Evolutionary conservation across 2,888 invertebrate species (phyloP).

Genomic region (Gryllus longicercus): DNA sequence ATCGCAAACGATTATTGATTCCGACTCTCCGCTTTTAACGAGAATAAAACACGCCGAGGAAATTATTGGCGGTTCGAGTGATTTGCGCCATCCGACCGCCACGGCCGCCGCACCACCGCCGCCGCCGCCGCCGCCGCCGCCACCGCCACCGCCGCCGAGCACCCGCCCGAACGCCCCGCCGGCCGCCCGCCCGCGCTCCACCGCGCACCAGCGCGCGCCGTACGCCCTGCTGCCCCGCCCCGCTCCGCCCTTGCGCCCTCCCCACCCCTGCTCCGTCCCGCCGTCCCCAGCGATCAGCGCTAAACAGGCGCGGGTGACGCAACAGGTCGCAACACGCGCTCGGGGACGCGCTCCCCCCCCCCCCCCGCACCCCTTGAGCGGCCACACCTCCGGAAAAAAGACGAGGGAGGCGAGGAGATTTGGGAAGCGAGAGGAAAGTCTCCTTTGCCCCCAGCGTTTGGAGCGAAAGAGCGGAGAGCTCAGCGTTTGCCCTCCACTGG

Average conservation of each 20-base stretch:
- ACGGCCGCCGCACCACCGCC: background rate
- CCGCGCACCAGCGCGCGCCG: background rate
- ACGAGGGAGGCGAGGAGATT: background rate
- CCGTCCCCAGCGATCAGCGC: background rate
- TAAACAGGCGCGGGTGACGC: background rate
- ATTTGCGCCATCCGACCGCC: constrained; percentile 26
- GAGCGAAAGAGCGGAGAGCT: no score
- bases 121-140: constrained; percentile 18
- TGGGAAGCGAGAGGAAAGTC: background rate
- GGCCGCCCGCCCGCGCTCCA: background rate
- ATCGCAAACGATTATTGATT: constrained; percentile 26
- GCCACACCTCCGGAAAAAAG: background rate
- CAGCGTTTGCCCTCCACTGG: no score
- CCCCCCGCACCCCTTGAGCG: background rate
- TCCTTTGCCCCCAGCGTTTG: background rate
- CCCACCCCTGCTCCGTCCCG: background rate
- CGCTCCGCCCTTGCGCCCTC: background rate
- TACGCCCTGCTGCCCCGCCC: no score
- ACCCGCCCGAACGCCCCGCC: background rate
- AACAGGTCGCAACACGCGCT: background rate
- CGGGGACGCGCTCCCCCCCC: background rate
- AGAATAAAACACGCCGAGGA: constrained; percentile 23
- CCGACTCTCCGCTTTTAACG: constrained; percentile 11
- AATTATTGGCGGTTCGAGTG: constrained; percentile 28
- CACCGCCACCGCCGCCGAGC: no score